phyloP scores from a whole-genome alignment of 1,140 invertebrate genomes.

The Temnothorax nylanderi region DNA sequence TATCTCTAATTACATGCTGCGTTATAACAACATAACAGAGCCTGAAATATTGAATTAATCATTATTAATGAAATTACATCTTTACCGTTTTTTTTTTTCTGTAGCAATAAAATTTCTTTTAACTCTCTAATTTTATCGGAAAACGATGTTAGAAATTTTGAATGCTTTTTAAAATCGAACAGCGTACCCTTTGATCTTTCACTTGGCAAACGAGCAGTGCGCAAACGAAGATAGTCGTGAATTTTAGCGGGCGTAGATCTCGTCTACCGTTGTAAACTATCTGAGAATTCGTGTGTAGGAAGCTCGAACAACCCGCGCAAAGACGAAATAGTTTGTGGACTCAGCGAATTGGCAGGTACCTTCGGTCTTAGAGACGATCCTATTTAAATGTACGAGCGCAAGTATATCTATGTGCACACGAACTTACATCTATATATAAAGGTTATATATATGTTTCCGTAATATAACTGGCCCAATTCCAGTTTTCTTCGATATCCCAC shows the following conservation, averaged over 20 bases:
- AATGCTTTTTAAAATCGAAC: not conserved
- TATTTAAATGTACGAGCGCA: conserved; percentile 69
- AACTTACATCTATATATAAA: not conserved
- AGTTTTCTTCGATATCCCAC: conserved; percentile 69
- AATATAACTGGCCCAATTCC: conserved; percentile 72
- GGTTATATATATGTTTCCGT: conserved; percentile 46
- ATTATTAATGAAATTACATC: not conserved
- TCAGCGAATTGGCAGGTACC: conserved; percentile 64
- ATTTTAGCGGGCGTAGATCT: conserved; percentile 1
- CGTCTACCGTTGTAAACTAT: not conserved
- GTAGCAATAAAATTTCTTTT: not conserved
- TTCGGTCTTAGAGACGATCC: conserved; percentile 58
- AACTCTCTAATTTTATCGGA: not conserved
- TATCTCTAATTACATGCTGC: not conserved
- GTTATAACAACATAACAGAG: not conserved
- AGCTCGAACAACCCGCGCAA: conserved; percentile 19
- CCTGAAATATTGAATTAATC: not conserved
- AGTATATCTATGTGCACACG: conserved; percentile 54
- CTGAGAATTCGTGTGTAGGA: conserved; percentile 15
- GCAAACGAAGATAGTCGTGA: conserved; percentile 24
- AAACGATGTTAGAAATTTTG: not conserved
- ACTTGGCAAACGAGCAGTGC: not conserved
- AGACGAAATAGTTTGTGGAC: conserved; percentile 64
- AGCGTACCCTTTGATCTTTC: not conserved
- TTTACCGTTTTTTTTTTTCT: not conserved